Evolutionary conservation across 2,888 invertebrate species (phyloP).

Genomic region (Unio delphinus): DNA sequence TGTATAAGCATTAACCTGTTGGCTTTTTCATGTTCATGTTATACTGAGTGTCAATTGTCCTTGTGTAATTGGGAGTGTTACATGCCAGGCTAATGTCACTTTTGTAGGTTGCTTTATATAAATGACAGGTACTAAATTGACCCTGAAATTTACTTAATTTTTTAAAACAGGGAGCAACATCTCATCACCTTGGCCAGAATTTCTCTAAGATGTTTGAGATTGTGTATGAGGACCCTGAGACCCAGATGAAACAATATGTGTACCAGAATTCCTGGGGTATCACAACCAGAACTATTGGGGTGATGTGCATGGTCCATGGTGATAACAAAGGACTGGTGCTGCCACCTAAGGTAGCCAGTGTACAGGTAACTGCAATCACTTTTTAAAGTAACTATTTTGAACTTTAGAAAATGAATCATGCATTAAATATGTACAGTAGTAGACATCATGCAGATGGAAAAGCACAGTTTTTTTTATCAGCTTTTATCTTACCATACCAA

Average conservation of each 20-base stretch:
- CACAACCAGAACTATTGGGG: conserved; percentile 95
- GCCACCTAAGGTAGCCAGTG: conserved; percentile 90
- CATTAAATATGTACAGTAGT: not conserved
- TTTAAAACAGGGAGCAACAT: conserved; percentile 84
- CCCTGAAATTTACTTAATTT: too few species aligned
- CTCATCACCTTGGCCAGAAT: conserved; percentile 98
- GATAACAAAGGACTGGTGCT: conserved; percentile 97
- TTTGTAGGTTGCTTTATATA: too few species aligned
- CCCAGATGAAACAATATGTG: conserved; percentile 80
- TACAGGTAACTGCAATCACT: conserved; percentile 77
- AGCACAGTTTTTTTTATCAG: too few species aligned
- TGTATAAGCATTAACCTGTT: too few species aligned
- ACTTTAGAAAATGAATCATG: not conserved
- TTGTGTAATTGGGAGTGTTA: too few species aligned
- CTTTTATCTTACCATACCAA: too few species aligned
- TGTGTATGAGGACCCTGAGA: conserved; percentile 91
- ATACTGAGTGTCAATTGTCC: too few species aligned
- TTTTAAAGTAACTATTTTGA: not conserved
- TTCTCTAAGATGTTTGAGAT: conserved; percentile 99
- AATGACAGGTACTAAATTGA: too few species aligned
- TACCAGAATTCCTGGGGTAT: conserved; percentile 99
- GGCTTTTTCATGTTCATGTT: too few species aligned
- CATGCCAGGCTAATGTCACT: too few species aligned
- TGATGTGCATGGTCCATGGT: conserved; percentile 85
- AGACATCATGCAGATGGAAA: not conserved